Evolutionary conservation across 2,888 invertebrate genomes (phyloP), one percentile per base, ranked within the genome.

Genomic region (Parasteatoda lunata): DNA sequence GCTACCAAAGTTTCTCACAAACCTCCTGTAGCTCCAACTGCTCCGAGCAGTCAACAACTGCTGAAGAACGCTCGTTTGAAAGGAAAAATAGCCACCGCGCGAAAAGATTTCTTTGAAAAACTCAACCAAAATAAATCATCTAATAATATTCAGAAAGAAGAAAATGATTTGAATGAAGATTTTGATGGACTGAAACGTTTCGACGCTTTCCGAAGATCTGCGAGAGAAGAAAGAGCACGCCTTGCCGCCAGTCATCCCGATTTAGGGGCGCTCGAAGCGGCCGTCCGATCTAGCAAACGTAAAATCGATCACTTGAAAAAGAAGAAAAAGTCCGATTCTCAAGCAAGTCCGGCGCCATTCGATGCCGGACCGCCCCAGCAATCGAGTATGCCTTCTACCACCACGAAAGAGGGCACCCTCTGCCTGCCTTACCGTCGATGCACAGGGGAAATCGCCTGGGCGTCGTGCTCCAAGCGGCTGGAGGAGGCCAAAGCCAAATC

Each of bases 181-280:
- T 1, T 51, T 1, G 9, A 8, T 13, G 78, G 72, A 11, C 69
- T 88, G 15, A 66, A 69, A 13, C 86, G 87, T 9, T 87, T 89
- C 77, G 77, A 85, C 9, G 77, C 66, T 59, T 89, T 89, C 75
- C 78, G 88, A 8, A 68, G 73, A 9, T 87, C 87, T 7, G 83
- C 89, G 48, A 68, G 88, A 15, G 88, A 81, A 73, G 89, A 88
- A 66, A 82, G 88, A n/a, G 88, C 66, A 15, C 84, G 88, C 5
- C 77, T 89, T 8, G 89, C 88, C 54, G 82, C 84, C 76, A 88
- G 88, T 64, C 89, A 89, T 51, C 89, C 89, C 68, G 89, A 89
- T 54, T 59, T 89, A 77, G 88, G 89, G 83, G 89, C 84, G 84
- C 84, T 89, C 47, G 89, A 89, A 70, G 88, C 85, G 72, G 82